Conservation (phyloP, 2,797 vertebrate genomes). For the Hypotaenidia philippensis region DNA sequence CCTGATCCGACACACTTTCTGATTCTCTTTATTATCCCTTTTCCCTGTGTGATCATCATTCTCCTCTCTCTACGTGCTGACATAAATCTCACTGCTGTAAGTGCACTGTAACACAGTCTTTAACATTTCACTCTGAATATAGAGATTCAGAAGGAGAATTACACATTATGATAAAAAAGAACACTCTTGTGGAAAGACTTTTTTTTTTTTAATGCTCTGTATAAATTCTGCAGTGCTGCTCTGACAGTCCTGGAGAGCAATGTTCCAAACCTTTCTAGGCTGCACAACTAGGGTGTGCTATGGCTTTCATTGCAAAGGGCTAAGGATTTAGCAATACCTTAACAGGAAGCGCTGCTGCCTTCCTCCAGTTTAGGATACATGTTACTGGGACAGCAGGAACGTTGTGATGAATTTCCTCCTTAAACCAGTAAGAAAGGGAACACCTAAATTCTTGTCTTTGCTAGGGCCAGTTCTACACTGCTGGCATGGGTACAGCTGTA, state of each 20-base stretch:
- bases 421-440: neutral
- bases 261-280: neutral
- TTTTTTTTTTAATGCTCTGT: neutral
- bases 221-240: conserved; percentile 20
- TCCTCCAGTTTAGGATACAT: neutral
- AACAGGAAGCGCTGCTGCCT: neutral
- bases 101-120: neutral
- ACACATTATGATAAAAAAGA: conserved; percentile 51
- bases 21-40: conserved; percentile 16
- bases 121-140: neutral
- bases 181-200: conserved; percentile 32
- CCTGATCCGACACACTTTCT: conserved; percentile 1
- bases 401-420: neutral
- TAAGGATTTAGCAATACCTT: neutral
- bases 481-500: neutral
- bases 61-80: neutral
- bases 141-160: conserved; percentile 37
- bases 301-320: neutral
- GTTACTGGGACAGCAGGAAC: neutral
- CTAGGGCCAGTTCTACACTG: neutral
- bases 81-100: conserved; percentile 49
- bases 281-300: neutral
- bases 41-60: conserved; percentile 34
- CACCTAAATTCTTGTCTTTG: neutral
- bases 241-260: neutral